Evolutionary conservation across 2,113 vertebrate species (phyloP), one percentile per base, ranked within the genome.

Genomic region (Scolopax mira): DNA sequence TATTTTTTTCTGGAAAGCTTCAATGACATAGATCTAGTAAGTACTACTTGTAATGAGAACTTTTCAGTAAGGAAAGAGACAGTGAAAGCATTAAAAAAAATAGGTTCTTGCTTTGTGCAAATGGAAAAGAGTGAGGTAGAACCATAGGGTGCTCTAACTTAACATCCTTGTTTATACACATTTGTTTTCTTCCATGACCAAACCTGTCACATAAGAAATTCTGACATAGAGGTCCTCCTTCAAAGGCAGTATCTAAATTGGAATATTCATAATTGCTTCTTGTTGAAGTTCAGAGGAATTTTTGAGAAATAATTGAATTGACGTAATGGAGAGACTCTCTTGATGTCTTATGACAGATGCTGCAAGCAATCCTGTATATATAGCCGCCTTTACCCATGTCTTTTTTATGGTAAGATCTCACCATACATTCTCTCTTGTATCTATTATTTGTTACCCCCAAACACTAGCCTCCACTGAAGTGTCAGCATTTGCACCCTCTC

Each of bases 131-230:
- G 4, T n/a, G 31, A 94, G 22, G 9, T 74, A 24, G 48, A 84
- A n/a, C n/a, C n/a, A n/a, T n/a, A n/a, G n/a, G n/a, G n/a, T n/a
- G n/a, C n/a, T n/a, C n/a, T 87, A 86, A 33, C 28, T 81, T 87
- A 5, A 11, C 0, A 0, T 8, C 44, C 33, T 82, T 52, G 4
- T 67, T 42, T 35, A 18, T n/a, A 46, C 0, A 0, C 5, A 27
- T 19, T 75, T 62, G 6, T 1, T 77, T 64, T 80, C 25, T 75
- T 79, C 39, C 12, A 24, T 13, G 60, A 35, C 1, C 30, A 79
- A 64, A 35, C 24, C n/a, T 51, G 24, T 9, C 44, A 5, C 10
- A 46, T 27, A 18, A 52, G 15, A 64, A 64, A 10, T 21, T 39
- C 1, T 5, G 25, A 84, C 46, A 13, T 27, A 11, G 5, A 46